Conservation (phyloP, 2,888 invertebrate genomes). For the Philopedon plagiatum region DNA sequence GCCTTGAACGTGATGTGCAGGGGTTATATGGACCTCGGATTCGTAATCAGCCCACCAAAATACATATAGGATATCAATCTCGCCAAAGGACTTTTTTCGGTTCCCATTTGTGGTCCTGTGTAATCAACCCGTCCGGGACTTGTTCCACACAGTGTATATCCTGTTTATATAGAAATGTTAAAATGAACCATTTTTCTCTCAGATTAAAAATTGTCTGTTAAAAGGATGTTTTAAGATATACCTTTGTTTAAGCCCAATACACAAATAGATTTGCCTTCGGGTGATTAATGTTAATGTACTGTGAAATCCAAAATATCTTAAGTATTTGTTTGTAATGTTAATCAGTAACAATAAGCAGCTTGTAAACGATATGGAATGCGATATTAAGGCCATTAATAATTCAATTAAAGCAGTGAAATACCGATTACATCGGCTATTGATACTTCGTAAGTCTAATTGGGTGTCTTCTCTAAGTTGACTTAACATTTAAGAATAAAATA, state of each 20-base stretch:
- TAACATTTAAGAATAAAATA: no score
- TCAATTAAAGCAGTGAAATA: conserved; percentile 8
- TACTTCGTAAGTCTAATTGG: neutral
- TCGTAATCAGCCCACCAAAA: no score
- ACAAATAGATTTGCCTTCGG: neutral
- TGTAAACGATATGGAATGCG: conserved; percentile 32
- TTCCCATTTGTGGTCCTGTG: no score
- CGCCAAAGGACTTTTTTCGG: no score
- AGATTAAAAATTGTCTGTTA: conserved; percentile 1
- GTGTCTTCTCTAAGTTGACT: no score
- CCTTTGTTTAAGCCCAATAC: neutral
- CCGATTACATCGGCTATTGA: conserved; percentile 16
- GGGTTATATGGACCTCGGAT: no score
- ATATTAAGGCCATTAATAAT: conserved; percentile 35
- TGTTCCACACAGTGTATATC: no score
- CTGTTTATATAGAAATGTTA: neutral
- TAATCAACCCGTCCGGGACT: no score
- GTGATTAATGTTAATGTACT: conserved; percentile 9
- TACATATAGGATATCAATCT: no score
- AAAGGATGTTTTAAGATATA: neutral
- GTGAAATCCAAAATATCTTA: conserved; percentile 7
- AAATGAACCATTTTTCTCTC: neutral
- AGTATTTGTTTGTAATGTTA: conserved; percentile 24
- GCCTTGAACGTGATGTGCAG: no score
- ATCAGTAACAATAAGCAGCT: conserved; percentile 31